Evolutionary conservation across 1,140 invertebrate genomes (phyloP).

Genomic region (Leptinotarsa texana): DNA sequence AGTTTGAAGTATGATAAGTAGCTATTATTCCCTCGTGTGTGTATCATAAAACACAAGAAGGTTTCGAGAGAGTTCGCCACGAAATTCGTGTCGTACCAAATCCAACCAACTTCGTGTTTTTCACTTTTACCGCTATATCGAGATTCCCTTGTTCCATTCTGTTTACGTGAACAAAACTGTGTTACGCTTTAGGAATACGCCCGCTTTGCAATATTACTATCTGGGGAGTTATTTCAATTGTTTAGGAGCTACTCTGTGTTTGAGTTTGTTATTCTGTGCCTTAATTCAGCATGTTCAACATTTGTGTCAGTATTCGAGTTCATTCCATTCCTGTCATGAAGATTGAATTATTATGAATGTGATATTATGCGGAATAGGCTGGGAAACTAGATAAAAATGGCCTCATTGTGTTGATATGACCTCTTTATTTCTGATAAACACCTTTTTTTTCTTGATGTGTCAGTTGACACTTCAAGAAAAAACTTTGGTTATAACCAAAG

Average conservation of each 20-base stretch:
- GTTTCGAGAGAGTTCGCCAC: too few relatives aligned
- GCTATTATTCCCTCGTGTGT: too few relatives aligned
- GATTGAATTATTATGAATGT: background rate
- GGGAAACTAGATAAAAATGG: background rate
- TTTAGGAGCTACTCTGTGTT: constrained; percentile 1
- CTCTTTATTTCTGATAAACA: background rate
- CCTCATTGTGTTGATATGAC: background rate
- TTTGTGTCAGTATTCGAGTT: background rate
- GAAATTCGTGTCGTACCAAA: too few relatives aligned
- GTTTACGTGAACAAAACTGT: constrained; percentile 10
- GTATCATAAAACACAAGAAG: too few relatives aligned
- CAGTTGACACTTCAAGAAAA: too few relatives aligned
- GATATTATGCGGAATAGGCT: background rate
- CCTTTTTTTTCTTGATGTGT: background rate
- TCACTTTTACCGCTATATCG: too few relatives aligned
- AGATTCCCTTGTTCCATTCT: constrained; percentile 3
- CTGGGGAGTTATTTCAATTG: constrained; percentile 10
- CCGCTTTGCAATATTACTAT: constrained; percentile 12
- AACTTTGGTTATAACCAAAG: too few relatives aligned
- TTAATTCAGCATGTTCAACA: background rate
- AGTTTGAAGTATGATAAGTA: too few relatives aligned
- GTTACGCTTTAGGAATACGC: background rate
- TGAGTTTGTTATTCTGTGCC: background rate
- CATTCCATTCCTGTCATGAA: background rate
- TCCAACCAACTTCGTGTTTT: too few relatives aligned